A percentile compares a stretch with the other conserved stretches of the same genome.
These are phyloP conservation scores for Galeopterus variegatus DNA, from an alignment of 2,113 vertebrate species.

Conservation along the genomic window DNA sequence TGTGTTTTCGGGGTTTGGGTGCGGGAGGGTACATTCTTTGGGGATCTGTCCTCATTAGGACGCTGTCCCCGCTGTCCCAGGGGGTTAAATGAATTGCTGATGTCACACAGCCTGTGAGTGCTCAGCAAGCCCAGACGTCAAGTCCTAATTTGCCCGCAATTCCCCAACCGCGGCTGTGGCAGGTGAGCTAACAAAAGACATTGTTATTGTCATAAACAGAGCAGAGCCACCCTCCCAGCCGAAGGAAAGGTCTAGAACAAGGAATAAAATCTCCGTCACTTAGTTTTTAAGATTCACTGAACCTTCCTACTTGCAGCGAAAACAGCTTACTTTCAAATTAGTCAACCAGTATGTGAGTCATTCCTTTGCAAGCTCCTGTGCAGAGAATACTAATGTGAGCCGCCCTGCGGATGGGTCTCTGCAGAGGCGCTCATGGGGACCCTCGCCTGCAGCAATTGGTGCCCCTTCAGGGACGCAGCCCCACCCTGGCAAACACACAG, in stretches of 20 bases:
- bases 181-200: background rate
- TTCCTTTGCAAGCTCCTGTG: constrained; percentile 1
- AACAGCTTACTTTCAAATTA: constrained; percentile 79
- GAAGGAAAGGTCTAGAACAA: constrained; percentile 71
- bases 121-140: background rate
- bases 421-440: background rate
- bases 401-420: background rate
- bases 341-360: constrained; percentile 76
- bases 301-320: constrained; percentile 68
- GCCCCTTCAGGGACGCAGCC: background rate
- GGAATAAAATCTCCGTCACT: constrained; percentile 13
- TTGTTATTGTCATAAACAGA: background rate
- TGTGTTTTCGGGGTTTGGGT: background rate
- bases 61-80: accelerated
- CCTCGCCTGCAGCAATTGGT: accelerated
- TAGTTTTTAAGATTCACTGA: constrained; percentile 72
- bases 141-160: background rate
- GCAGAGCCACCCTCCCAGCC: background rate
- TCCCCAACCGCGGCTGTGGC: accelerated
- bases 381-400: constrained; percentile 53
- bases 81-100: background rate
- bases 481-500: background rate
- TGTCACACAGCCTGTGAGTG: background rate
- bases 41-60: accelerated
- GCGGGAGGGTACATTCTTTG: accelerated